Evolutionary conservation across 2,113 vertebrate species (phyloP).

Genomic region (Nerophis lumbriciformis): DNA sequence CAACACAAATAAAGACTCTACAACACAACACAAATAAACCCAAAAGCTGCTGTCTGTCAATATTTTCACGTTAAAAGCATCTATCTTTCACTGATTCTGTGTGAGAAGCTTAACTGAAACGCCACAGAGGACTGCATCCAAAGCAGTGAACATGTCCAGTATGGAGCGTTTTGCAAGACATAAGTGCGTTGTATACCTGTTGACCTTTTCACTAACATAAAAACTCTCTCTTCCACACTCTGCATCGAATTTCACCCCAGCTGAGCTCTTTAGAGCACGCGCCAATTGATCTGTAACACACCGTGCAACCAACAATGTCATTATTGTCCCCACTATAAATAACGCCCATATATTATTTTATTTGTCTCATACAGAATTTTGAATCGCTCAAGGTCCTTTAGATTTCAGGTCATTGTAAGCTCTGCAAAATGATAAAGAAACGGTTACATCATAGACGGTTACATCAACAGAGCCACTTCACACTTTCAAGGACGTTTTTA

Average conservation of each 20-base stretch:
- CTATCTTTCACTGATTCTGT: not conserved
- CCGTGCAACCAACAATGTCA: not conserved
- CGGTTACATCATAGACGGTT: too few species aligned
- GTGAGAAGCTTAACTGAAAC: too few species aligned
- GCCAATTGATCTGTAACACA: conserved; percentile 8
- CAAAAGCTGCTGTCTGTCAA: not conserved
- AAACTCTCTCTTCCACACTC: not conserved
- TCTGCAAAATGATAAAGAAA: too few species aligned
- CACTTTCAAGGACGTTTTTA: too few species aligned
- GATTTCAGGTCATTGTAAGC: too few species aligned
- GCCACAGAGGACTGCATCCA: too few species aligned
- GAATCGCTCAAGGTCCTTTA: too few species aligned
- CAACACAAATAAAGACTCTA: not conserved
- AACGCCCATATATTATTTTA: too few species aligned
- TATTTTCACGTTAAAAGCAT: not conserved
- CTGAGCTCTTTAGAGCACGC: conserved; percentile 13
- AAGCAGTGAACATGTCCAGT: not conserved
- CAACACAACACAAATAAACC: not conserved
- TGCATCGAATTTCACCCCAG: conserved; percentile 5
- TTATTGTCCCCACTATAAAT: too few species aligned
- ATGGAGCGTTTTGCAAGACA: not conserved
- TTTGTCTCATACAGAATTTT: too few species aligned
- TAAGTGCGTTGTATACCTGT: conserved; percentile 32
- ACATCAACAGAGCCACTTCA: too few species aligned
- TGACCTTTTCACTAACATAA: conserved; percentile 38